Conservation (phyloP, 2,888 invertebrate genomes). For the Iselma pallidipennis region DNA sequence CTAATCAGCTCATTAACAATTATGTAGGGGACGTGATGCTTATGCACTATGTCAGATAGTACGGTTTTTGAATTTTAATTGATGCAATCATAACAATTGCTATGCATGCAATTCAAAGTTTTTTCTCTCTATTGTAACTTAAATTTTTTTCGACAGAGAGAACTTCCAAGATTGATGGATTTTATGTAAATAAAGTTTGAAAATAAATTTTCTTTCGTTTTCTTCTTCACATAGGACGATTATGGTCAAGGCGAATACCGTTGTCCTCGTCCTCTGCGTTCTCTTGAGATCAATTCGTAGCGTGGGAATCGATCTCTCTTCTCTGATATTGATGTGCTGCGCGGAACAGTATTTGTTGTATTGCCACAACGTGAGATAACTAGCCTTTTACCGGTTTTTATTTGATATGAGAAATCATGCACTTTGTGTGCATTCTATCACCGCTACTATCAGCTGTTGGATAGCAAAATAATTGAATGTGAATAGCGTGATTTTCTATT, state of each 20-base stretch:
- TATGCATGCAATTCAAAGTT: background rate
- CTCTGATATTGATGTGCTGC: background rate
- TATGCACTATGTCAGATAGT: background rate
- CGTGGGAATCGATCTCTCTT: constrained; percentile 3
- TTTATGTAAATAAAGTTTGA: no score
- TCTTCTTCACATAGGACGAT: no score
- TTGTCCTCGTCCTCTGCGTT: background rate
- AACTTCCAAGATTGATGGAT: no score
- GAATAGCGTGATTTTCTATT: no score
- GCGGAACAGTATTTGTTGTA: background rate
- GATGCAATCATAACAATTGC: background rate
- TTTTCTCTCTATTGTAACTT: background rate
- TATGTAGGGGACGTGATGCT: background rate
- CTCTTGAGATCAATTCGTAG: background rate
- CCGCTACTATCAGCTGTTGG: background rate
- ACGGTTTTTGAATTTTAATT: background rate
- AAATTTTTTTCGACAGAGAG: background rate
- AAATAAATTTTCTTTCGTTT: no score
- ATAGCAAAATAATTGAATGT: background rate
- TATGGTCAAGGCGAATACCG: background rate
- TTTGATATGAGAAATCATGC: background rate
- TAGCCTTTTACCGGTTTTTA: background rate
- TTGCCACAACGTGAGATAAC: background rate
- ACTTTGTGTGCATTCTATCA: background rate
- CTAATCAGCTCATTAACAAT: background rate